phyloP scores from a whole-genome alignment of 2,797 vertebrate species.

The Pristis pectinata region DNA sequence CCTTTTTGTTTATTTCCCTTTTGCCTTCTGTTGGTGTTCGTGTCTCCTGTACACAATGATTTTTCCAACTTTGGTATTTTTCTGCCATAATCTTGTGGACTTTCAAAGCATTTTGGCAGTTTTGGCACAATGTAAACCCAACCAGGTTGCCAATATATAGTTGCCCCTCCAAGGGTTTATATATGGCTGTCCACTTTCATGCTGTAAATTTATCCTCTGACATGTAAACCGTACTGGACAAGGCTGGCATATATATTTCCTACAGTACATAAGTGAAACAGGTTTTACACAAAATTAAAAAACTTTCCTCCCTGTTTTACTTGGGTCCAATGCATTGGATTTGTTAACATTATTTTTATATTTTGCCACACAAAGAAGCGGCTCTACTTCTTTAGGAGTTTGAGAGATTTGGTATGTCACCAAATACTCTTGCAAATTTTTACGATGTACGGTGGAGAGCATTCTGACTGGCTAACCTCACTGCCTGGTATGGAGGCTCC shows the following conservation, averaged over 20 bases:
- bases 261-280: neutral
- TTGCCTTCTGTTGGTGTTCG: neutral
- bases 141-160: neutral
- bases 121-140: neutral
- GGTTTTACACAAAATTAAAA: neutral
- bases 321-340: neutral
- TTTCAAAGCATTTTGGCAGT: neutral
- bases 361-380: too few species aligned
- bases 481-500: too few species aligned
- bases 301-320: neutral
- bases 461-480: too few species aligned
- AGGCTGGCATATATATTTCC: neutral
- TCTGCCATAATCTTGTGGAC: neutral
- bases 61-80: neutral
- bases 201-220: conserved; percentile 21
- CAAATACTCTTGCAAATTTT: too few species aligned
- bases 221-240: neutral
- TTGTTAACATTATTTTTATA: neutral
- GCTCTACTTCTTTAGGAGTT: too few species aligned
- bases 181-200: conserved; percentile 4
- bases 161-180: conserved; percentile 6
- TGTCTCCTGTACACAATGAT: neutral
- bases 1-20: neutral
- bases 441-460: too few species aligned
- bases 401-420: too few species aligned